phyloP scores from a whole-genome alignment of 2,797 vertebrate genomes.

The Tadarida brasiliensis region DNA sequence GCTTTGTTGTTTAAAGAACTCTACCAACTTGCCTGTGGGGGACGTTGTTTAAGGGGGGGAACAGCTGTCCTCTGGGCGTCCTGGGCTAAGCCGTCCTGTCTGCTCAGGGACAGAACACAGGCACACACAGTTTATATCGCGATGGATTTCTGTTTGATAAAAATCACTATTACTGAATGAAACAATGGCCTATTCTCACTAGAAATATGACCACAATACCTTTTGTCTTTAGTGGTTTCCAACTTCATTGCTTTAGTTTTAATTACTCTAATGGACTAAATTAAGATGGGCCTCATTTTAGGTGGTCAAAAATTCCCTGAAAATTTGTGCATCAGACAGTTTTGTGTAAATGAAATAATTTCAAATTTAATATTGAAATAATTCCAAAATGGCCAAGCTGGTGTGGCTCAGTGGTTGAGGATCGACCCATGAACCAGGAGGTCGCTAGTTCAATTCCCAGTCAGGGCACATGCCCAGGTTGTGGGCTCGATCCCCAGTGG shows the following conservation, averaged over 20 bases:
- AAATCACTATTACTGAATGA: slow-evolving; percentile 65
- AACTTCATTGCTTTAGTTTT: slow-evolving; percentile 57
- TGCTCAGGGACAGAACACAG: slow-evolving; percentile 63
- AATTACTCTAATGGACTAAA: slow-evolving; percentile 24
- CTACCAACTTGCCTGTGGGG: slow-evolving; percentile 54
- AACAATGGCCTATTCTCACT: slow-evolving; percentile 66
- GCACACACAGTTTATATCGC: slow-evolving; percentile 50
- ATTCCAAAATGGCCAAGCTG: not conserved
- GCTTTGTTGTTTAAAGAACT: not conserved
- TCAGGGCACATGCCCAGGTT: no score
- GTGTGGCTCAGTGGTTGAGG: no score
- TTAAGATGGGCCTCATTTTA: slow-evolving; percentile 27
- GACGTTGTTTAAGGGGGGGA: not conserved
- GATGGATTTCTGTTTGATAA: slow-evolving; percentile 72
- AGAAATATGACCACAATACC: slow-evolving; percentile 57
- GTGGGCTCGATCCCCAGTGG: no score
- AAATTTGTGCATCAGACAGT: not conserved
- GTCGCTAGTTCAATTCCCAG: no score
- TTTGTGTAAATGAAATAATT: not conserved
- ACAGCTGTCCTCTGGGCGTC: slow-evolving; percentile 56
- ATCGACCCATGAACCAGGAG: no score
- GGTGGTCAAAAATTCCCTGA: not conserved
- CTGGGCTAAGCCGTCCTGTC: not conserved
- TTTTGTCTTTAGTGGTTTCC: slow-evolving; percentile 39
- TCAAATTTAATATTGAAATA: not conserved